Evolutionary conservation across 2,113 vertebrate genomes (phyloP).

Genomic region (Festucalex cinctus): DNA sequence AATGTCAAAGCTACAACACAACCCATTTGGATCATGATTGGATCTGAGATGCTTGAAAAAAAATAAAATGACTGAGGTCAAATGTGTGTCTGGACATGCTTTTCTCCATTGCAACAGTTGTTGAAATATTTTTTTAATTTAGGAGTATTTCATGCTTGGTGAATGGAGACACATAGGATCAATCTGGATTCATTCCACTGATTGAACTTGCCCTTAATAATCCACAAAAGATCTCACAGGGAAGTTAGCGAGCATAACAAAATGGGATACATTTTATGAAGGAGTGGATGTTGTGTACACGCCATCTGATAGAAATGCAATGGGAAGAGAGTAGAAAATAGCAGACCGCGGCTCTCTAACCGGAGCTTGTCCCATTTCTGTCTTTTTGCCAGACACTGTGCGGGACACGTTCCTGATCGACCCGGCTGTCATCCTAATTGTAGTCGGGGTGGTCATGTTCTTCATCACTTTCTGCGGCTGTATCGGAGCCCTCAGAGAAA

Average conservation of each 20-base stretch:
- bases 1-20: not conserved
- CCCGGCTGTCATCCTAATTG: constrained; percentile 75
- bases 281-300: not conserved
- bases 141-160: constrained; percentile 8
- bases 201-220: constrained; percentile 20
- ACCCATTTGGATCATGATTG: not conserved
- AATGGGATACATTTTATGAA: not conserved
- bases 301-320: not conserved
- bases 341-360: not conserved
- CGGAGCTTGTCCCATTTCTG: not conserved
- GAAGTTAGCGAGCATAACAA: not conserved
- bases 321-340: not conserved
- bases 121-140: not conserved
- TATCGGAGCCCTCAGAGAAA: constrained; percentile 73
- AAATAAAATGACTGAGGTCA: not conserved
- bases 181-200: constrained; percentile 14
- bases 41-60: not conserved
- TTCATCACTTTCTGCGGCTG: constrained; percentile 80
- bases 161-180: constrained; percentile 16
- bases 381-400: constrained; percentile 67
- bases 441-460: constrained; percentile 79
- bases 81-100: not conserved
- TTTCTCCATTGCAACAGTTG: not conserved
- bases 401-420: constrained; percentile 75
- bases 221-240: not conserved